Evolutionary conservation across 2,888 invertebrate species (phyloP).

Genomic region (Melanchra persicariae): DNA sequence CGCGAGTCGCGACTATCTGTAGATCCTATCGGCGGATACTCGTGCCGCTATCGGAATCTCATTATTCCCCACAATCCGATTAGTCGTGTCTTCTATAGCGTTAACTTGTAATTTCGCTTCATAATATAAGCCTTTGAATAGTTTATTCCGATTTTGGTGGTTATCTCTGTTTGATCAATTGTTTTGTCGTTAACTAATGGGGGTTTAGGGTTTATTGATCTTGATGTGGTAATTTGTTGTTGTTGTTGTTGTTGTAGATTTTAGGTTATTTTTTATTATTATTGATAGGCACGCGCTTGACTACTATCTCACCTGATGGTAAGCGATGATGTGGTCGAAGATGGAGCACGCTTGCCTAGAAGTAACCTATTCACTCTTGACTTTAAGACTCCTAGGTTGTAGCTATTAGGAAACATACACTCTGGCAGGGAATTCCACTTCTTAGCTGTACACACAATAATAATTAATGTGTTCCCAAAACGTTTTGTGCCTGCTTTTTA

Average conservation of each 20-base stretch:
- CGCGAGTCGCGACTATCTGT: constrained; percentile 69
- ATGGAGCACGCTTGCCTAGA: too few relatives aligned
- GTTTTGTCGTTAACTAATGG: constrained; percentile 30
- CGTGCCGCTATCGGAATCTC: constrained; percentile 76
- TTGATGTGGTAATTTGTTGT: constrained; percentile 38
- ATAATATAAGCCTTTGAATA: constrained; percentile 65
- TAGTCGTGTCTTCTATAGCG: constrained; percentile 73
- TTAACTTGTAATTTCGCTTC: constrained; percentile 69
- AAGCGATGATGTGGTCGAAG: too few relatives aligned
- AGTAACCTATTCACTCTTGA: too few relatives aligned
- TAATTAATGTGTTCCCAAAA: too few relatives aligned
- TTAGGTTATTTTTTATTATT: neutral
- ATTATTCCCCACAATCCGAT: constrained; percentile 80
- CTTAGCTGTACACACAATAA: too few relatives aligned
- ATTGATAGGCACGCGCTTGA: too few relatives aligned
- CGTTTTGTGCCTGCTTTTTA: too few relatives aligned
- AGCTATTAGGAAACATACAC: too few relatives aligned
- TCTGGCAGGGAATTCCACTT: too few relatives aligned
- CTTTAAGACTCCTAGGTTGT: too few relatives aligned
- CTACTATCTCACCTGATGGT: too few relatives aligned
- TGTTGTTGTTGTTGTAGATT: constrained; percentile 4
- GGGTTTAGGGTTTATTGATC: constrained; percentile 25
- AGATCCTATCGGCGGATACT: constrained; percentile 78
- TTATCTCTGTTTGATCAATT: constrained; percentile 54
- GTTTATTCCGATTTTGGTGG: constrained; percentile 57